These are phyloP conservation scores for Meandrina meandrites DNA, from an alignment of 92 coral and sea anemone genomes.

Conservation along the genomic window DNA sequence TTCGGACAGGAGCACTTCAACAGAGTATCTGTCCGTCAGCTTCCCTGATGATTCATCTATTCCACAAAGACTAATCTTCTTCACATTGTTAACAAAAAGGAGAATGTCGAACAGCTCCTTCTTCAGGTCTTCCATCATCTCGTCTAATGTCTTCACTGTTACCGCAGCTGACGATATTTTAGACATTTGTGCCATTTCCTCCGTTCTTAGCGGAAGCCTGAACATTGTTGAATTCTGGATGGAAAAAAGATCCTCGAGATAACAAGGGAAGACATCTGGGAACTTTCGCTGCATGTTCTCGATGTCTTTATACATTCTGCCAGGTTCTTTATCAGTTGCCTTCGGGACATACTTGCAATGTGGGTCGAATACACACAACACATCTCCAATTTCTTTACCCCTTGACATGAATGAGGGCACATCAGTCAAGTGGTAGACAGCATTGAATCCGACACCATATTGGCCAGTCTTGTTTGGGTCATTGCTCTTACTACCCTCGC, in stretches of 20 bases:
- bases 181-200: slow-evolving; percentile 44
- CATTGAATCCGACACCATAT: slow-evolving; percentile 88
- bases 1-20: slow-evolving; percentile 38
- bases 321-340: slow-evolving; percentile 59
- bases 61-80: slow-evolving; percentile 63
- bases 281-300: slow-evolving; percentile 28
- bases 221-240: slow-evolving; percentile 65
- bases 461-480: slow-evolving; percentile 91
- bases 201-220: slow-evolving; percentile 59
- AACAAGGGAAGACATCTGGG: slow-evolving; percentile 64
- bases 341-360: slow-evolving; percentile 69
- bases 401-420: slow-evolving; percentile 80
- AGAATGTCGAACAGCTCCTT: slow-evolving; percentile 63
- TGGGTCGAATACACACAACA: slow-evolving; percentile 84
- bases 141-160: slow-evolving; percentile 22
- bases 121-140: slow-evolving; percentile 54
- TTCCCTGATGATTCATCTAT: slow-evolving; percentile 35
- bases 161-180: slow-evolving; percentile 34
- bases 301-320: slow-evolving; percentile 22
- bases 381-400: slow-evolving; percentile 73
- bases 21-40: slow-evolving; percentile 48
- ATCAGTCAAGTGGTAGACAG: slow-evolving; percentile 89
- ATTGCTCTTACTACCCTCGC: slow-evolving; percentile 82
- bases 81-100: slow-evolving; percentile 77
- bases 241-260: slow-evolving; percentile 53